phyloP scores from a whole-genome alignment of 2,888 invertebrate species.

The Cryptophagus acutangulus region DNA sequence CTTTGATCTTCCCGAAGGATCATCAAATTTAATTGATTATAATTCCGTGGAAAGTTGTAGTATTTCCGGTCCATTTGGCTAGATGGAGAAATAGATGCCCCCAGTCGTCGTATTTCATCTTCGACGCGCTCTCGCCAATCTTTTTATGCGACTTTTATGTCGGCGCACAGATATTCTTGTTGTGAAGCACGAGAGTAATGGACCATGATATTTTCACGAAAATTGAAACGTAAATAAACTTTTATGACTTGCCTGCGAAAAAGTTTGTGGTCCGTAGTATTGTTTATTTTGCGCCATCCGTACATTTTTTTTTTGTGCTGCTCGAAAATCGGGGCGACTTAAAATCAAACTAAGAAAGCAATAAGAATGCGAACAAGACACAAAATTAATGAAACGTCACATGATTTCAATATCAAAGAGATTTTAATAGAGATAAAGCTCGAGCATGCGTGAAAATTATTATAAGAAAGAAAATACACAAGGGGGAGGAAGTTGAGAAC shows the following conservation, averaged over 20 bases:
- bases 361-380: slow-evolving; percentile 44
- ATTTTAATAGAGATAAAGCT: slow-evolving; percentile 49
- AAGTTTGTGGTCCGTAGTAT: too few species aligned
- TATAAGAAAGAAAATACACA: slow-evolving; percentile 45
- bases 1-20: too few species aligned
- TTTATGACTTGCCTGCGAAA: too few species aligned
- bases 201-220: slow-evolving; percentile 47
- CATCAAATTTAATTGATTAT: too few species aligned
- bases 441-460: slow-evolving; percentile 50
- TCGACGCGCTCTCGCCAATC: slow-evolving; percentile 41
- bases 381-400: slow-evolving; percentile 49
- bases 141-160: slow-evolving; percentile 45
- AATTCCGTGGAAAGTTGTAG: too few species aligned
- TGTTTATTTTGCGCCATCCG: too few species aligned
- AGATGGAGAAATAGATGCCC: slow-evolving; percentile 34
- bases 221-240: slow-evolving; percentile 49
- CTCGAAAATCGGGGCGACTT: slow-evolving; percentile 11
- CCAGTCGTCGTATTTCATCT: slow-evolving; percentile 43
- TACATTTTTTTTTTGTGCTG: slow-evolving; percentile 5
- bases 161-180: slow-evolving; percentile 40
- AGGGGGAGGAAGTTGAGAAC: slow-evolving; percentile 26
- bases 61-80: slow-evolving; percentile 45
- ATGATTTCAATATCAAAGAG: slow-evolving; percentile 51
- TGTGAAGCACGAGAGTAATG: slow-evolving; percentile 44
- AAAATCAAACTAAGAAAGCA: slow-evolving; percentile 34